phyloP scores from a whole-genome alignment of 2,797 vertebrate genomes.

The Malacoctenus gilli region DNA sequence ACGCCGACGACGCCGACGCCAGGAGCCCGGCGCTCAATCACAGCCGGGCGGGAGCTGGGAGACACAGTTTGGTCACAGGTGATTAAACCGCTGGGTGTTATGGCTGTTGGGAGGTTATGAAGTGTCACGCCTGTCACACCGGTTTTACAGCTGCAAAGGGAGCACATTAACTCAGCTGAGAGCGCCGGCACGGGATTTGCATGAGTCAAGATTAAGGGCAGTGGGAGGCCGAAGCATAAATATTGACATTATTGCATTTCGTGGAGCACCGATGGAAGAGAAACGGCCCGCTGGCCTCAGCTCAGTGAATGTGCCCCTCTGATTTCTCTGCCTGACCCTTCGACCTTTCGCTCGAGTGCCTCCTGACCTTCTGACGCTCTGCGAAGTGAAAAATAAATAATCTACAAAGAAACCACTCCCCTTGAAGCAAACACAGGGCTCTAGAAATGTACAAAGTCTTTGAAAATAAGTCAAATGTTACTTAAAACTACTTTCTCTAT shows the following conservation, averaged over 20 bases:
- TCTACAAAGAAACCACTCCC: constrained; percentile 76
- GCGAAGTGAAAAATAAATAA: constrained; percentile 84
- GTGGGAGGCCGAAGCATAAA: constrained; percentile 44
- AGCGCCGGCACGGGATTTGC: constrained; percentile 25
- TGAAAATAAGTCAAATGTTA: constrained; percentile 82
- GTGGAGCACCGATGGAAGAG: constrained; percentile 38
- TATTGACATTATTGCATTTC: constrained; percentile 42
- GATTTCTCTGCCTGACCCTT: constrained; percentile 10
- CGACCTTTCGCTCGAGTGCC: constrained; percentile 10
- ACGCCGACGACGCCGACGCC: no score
- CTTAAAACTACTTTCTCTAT: constrained; percentile 82
- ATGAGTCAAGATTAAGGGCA: constrained; percentile 35
- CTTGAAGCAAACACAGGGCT: constrained; percentile 65
- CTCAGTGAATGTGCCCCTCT: constrained; percentile 33
- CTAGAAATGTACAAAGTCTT: constrained; percentile 85
- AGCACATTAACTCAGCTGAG: constrained; percentile 54
- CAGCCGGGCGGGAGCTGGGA: constrained; percentile 23
- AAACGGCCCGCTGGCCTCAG: constrained; percentile 24
- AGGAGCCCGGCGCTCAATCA: constrained; percentile 37
- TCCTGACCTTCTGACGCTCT: constrained; percentile 55
- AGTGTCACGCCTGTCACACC: constrained; percentile 45
- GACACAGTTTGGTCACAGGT: constrained; percentile 63
- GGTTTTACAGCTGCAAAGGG: constrained; percentile 33
- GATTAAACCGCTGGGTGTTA: constrained; percentile 58
- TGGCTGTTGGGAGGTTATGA: constrained; percentile 47